A percentile compares a stretch with the other conserved stretches of the same genome.
phyloP scores from a whole-genome alignment of 2,888 invertebrate species.

The Nemoura dubitans region DNA sequence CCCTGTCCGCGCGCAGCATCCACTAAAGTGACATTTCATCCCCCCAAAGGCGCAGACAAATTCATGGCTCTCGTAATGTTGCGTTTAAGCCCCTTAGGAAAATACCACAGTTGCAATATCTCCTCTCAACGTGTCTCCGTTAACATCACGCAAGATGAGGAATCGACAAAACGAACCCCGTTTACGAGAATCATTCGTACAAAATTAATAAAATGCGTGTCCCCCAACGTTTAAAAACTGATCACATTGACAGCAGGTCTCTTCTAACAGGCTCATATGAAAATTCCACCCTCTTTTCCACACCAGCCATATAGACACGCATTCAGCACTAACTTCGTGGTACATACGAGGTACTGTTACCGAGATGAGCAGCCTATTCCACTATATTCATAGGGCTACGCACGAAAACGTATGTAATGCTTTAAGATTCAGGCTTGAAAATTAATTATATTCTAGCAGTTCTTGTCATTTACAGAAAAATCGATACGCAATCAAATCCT shows the following conservation, averaged over 20 bases:
- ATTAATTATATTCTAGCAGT: too few relatives aligned
- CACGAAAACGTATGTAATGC: too few relatives aligned
- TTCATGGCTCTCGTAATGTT: slow-evolving; percentile 28
- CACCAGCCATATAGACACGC: background rate
- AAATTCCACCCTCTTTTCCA: background rate
- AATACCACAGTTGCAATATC: slow-evolving; percentile 7
- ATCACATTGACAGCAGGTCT: background rate
- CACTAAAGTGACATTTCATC: slow-evolving; percentile 33
- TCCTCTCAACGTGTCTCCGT: background rate
- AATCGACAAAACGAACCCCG: background rate
- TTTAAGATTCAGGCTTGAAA: too few relatives aligned
- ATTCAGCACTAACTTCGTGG: too few relatives aligned
- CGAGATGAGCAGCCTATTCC: too few relatives aligned
- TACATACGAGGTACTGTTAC: too few relatives aligned
- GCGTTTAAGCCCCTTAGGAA: slow-evolving; percentile 4
- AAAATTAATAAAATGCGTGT: slow-evolving; percentile 9
- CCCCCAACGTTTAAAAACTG: background rate
- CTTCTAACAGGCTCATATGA: background rate
- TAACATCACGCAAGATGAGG: background rate
- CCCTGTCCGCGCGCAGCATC: background rate
- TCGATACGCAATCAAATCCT: background rate
- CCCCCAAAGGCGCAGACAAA: slow-evolving; percentile 15
- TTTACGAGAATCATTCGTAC: background rate
- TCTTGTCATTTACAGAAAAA: background rate
- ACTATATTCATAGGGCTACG: too few relatives aligned